Base-by-base conservation (phyloP, 2,888 invertebrate genomes). In the Drosophila parthenogenetica region DNA sequence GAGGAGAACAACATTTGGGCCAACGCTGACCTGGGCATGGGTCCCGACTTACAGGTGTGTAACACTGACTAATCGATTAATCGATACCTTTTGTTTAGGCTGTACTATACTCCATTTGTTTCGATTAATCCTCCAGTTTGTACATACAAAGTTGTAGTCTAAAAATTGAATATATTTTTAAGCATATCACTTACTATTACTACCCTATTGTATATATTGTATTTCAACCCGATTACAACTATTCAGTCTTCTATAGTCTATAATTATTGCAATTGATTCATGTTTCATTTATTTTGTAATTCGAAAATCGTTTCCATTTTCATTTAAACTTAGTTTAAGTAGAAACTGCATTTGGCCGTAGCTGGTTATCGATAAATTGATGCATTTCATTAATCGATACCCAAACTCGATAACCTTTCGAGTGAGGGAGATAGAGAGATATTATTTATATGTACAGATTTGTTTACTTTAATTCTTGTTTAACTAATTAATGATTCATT, bases 1-100 rank as follows among this genome's bases (percentile, higher is more conserved):
- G 98, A 98, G 85, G 97, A 97, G 88, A 96, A 97, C 89, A 96
- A 96, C 93, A 94, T 97, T 92, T 98, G 98, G 98, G 94, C 94
- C 81, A 96, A 96, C 91, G 95, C 96, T 58, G 97, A 97, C 91
- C 93, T 97, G 87, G 96, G 96, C 85, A 96, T 97, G 95, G 96
- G 96, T 75, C 96, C 97, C 69, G 97, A 97, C 92, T 93, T 97
- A 91, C 97, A 97, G 96, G 97, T 97, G 94, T 90, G 83, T 90
- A 46, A 54, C 61, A 51, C 11, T 25, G 48, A 25, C 39, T 13
- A 35, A 10, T 14, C 8, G 43, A 14, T 48, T 16, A 8, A 48
- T 40, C 13, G 11, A 25, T 16, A n/a, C 8, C 29, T 29, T 19
- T 11, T 16, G 4, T 16, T 16, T 39, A 39, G 4, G 39, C 13